Conservation (phyloP, 2,888 invertebrate species). For the Mesochorus sp. region DNA sequence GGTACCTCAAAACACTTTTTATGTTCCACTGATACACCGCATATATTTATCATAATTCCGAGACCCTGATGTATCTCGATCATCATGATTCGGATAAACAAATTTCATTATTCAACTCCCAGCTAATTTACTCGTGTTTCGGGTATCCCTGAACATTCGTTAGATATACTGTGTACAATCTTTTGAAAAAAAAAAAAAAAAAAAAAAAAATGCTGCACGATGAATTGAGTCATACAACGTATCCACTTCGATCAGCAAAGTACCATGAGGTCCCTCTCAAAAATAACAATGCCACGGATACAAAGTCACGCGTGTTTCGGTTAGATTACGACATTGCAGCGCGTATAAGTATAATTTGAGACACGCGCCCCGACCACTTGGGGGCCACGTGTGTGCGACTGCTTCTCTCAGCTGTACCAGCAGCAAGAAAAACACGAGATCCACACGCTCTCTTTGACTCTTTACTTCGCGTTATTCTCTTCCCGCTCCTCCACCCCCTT, state of each 20-base stretch:
- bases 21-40: background rate
- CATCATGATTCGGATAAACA: background rate
- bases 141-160: too few species aligned
- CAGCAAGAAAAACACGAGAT: constrained; percentile 33
- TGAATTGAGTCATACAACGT: background rate
- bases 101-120: background rate
- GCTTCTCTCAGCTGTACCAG: constrained; percentile 9
- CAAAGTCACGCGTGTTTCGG: constrained; percentile 10
- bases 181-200: too few species aligned
- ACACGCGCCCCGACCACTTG: constrained; percentile 50
- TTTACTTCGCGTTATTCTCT: constrained; percentile 5
- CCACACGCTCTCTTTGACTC: constrained; percentile 52
- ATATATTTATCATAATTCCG: background rate
- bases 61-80: background rate
- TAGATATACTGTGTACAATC: too few species aligned
- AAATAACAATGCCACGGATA: constrained; percentile 23
- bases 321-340: background rate
- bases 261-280: background rate
- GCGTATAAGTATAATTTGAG: constrained; percentile 46
- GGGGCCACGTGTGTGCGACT: constrained; percentile 42
- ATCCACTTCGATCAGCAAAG: background rate
- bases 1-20: background rate
- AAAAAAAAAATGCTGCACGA: background rate
- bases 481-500: background rate
- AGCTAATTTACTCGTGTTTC: background rate